A percentile compares a stretch with the other conserved stretches of the same genome.
phyloP scores from a whole-genome alignment of 2,888 invertebrate species.

The Omphaloscelis lunosa region DNA sequence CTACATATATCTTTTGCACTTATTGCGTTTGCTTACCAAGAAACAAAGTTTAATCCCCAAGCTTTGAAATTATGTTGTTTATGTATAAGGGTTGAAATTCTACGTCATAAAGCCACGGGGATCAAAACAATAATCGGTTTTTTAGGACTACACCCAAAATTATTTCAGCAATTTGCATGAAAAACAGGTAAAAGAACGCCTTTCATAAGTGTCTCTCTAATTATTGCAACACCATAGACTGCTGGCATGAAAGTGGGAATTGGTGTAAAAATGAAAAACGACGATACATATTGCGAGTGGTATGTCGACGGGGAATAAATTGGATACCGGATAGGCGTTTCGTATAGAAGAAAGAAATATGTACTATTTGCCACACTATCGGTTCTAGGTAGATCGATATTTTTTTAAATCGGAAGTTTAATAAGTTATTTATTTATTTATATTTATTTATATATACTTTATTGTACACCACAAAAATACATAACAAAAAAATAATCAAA shows the following conservation, averaged over 20 bases:
- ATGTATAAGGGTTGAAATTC: no score
- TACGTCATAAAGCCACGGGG: neutral
- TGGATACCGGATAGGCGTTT: constrained; percentile 40
- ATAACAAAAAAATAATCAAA: no score
- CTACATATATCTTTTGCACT: neutral
- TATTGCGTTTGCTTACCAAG: neutral
- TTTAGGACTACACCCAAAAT: neutral
- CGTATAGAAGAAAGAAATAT: constrained; percentile 46
- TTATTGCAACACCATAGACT: constrained; percentile 12
- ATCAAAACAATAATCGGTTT: neutral
- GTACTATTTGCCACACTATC: constrained; percentile 38
- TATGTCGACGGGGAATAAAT: constrained; percentile 44
- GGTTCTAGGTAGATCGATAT: constrained; percentile 17
- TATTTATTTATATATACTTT: no score
- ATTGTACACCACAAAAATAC: no score
- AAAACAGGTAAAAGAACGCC: constrained; percentile 1
- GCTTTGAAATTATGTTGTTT: neutral
- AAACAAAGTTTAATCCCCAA: neutral
- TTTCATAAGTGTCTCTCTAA: constrained; percentile 6
- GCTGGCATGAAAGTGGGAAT: constrained; percentile 26
- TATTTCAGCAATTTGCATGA: neutral
- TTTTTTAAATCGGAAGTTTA: neutral
- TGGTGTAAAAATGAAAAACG: constrained; percentile 47
- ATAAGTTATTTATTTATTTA: no score
- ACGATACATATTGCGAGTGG: constrained; percentile 7